phyloP scores from a whole-genome alignment of 2,888 invertebrate species.

The Bombyx huttoni region DNA sequence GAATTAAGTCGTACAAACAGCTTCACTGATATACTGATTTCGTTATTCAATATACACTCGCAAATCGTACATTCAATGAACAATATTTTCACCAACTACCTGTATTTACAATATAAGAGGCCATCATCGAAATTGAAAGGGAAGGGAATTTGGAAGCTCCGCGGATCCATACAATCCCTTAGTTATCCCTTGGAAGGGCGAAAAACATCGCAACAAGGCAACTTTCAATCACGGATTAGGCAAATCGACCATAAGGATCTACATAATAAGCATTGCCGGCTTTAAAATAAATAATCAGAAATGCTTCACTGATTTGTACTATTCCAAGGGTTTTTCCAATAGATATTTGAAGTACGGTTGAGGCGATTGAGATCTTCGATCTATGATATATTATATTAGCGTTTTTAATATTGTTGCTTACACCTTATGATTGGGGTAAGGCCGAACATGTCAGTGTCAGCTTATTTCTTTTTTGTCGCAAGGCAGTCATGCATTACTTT shows the following conservation, averaged over 20 bases:
- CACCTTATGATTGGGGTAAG: too few relatives aligned
- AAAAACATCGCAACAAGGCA: conserved; percentile 24
- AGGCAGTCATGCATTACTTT: too few relatives aligned
- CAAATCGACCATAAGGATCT: conserved; percentile 41
- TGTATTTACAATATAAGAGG: not conserved
- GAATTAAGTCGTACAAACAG: too few relatives aligned
- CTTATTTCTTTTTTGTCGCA: too few relatives aligned
- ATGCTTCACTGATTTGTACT: conserved; percentile 3
- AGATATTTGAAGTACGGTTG: not conserved
- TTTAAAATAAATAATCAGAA: not conserved
- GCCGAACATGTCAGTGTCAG: too few relatives aligned
- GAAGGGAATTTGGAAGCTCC: conserved; percentile 5
- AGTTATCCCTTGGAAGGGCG: conserved; percentile 10
- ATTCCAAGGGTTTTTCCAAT: not conserved
- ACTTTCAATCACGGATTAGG: conserved; percentile 41
- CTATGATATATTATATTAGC: too few relatives aligned
- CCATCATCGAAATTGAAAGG: conserved; percentile 6
- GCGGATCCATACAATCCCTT: conserved; percentile 8
- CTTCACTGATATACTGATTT: too few relatives aligned
- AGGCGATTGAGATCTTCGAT: too few relatives aligned
- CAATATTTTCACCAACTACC: not conserved
- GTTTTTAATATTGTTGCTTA: too few relatives aligned
- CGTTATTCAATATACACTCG: not conserved
- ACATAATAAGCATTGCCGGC: conserved; percentile 39
- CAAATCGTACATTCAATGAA: not conserved